Conservation (phyloP, 2,113 vertebrate species). For the Apus apus region DNA sequence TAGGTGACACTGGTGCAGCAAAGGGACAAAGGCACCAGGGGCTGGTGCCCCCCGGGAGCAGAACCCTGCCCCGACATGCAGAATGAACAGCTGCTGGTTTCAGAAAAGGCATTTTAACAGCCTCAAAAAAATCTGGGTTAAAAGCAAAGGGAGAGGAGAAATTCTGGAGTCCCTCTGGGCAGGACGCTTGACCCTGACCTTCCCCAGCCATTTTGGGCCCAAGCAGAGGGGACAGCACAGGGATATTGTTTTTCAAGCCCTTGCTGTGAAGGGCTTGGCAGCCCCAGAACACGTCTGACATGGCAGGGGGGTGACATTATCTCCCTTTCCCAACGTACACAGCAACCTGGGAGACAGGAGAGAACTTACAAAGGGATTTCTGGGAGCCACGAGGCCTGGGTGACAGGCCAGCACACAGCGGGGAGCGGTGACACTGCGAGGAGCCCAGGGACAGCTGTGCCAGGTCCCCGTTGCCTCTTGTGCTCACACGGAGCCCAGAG, state of each 20-base stretch:
- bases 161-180: background rate
- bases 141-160: background rate
- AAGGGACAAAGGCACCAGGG: background rate
- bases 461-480: fast-evolving
- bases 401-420: background rate
- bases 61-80: fast-evolving
- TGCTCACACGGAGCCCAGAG: fast-evolving
- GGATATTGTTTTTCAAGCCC: slow-evolving; percentile 46
- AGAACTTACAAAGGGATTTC: background rate
- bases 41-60: background rate
- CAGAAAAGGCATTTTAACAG: background rate
- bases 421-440: background rate
- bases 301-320: slow-evolving; percentile 28
- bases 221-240: background rate
- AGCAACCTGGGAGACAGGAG: background rate
- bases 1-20: fast-evolving
- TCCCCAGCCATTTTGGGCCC: background rate
- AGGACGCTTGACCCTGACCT: background rate
- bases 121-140: background rate
- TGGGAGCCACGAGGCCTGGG: fast-evolving
- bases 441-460: fast-evolving
- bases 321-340: background rate
- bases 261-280: background rate
- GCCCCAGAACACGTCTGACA: background rate
- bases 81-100: fast-evolving